Evolutionary conservation across 2,888 invertebrate species (phyloP).

Genomic region (Lucinisca nassula): DNA sequence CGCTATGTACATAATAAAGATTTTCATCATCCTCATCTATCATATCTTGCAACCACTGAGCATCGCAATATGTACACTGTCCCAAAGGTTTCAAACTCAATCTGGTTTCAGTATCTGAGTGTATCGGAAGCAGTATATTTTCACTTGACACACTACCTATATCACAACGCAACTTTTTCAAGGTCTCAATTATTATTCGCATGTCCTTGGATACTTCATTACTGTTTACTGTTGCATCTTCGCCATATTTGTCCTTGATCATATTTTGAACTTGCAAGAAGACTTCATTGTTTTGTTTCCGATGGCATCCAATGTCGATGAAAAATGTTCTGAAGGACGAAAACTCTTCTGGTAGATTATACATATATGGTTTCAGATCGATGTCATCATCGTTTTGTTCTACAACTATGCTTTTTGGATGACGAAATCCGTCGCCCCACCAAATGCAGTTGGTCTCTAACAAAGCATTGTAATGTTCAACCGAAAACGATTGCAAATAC

Average conservation of each 20-base stretch:
- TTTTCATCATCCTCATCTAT: conserved; percentile 53
- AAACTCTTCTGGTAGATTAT: conserved; percentile 58
- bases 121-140: conserved; percentile 48
- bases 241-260: conserved; percentile 41
- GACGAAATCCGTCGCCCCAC: conserved; percentile 62
- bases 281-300: conserved; percentile 30
- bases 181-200: conserved; percentile 53
- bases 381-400: conserved; percentile 24
- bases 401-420: conserved; percentile 35
- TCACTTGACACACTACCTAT: not conserved
- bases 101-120: not conserved
- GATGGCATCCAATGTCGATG: conserved; percentile 43
- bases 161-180: conserved; percentile 39
- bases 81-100: conserved; percentile 16
- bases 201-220: conserved; percentile 37
- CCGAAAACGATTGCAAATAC: not conserved
- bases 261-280: conserved; percentile 35
- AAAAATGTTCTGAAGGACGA: conserved; percentile 33
- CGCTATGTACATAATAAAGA: conserved; percentile 75
- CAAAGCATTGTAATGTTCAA: not conserved
- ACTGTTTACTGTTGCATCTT: not conserved
- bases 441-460: conserved; percentile 41
- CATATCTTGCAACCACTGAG: conserved; percentile 34
- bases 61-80: conserved; percentile 51
- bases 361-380: conserved; percentile 61